Base-by-base conservation (phyloP, 2,888 invertebrate species). In the Bellardia bayeri region DNA sequence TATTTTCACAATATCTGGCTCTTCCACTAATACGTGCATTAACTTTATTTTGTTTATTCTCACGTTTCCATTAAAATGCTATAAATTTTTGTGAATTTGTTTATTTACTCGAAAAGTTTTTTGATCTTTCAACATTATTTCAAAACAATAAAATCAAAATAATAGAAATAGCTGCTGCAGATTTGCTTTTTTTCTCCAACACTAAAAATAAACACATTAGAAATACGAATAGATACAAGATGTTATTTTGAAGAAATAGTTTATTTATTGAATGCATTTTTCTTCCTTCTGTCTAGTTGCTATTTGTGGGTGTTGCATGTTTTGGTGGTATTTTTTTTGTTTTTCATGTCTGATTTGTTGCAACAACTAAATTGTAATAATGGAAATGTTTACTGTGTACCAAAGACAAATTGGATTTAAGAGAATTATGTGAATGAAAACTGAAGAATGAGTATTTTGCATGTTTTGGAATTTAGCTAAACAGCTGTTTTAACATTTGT, bases 81-180 rank as follows among this genome's bases (percentile, higher is more conserved):
- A 85, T 76, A 81, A 76, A 64, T 54, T 76, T 40, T 42, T 37
- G 0, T 42, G 16, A 54, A 61, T 75, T 74, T 74, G 58, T 61
- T 72, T 80, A 42, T 74, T 68, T 68, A 51, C 30, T 33, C 6
- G 11, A 68, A 76, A 49, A 76, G 61, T 76, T 72, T 76, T 85
- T 85, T 71, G 64, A 82, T 85, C 76, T 66, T 51, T 82, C 40
- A 72, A 49, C 76, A 64, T 56, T 14, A 45, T 80, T 68, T 68
- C 37, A 51, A 75, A 66, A 49, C 42, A 64, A 71, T 75, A 58
- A 58, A 69, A 75, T 16, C 33, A 33, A 64, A 64, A 56, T 14
- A 49, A 37, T 42, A 3, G 58, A 75, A 76, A 74, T 61, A 63
- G 54, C 14, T 63, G 68, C 23, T 37, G 63, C 74, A 23, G 3